Evolutionary conservation across 2,888 invertebrate genomes (phyloP).

Genomic region (Amblyjoppa proteus): DNA sequence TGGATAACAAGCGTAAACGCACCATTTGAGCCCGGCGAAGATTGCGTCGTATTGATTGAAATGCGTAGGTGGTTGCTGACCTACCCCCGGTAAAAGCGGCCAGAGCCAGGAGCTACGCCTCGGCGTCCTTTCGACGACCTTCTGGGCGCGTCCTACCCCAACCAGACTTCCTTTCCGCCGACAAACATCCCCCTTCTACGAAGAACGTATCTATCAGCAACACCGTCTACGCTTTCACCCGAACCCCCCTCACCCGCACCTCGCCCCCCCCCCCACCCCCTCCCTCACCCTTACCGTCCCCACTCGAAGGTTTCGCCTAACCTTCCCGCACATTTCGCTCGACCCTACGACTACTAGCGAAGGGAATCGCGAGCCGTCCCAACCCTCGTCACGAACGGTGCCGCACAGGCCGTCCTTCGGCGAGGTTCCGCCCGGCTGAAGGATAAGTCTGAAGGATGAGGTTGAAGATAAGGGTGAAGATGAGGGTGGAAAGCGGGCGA

Average conservation of each 20-base stretch:
- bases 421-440: constrained; percentile 13
- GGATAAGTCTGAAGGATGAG: neutral
- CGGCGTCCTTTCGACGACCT: constrained; percentile 80
- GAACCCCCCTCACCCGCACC: constrained; percentile 14
- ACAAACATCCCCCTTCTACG: constrained; percentile 70
- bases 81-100: constrained; percentile 74
- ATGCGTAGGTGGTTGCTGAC: constrained; percentile 82
- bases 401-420: constrained; percentile 70
- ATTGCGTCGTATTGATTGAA: constrained; percentile 73
- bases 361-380: constrained; percentile 35
- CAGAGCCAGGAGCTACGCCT: constrained; percentile 21
- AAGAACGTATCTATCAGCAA: constrained; percentile 49
- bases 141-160: constrained; percentile 81
- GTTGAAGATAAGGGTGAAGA: constrained; percentile 36
- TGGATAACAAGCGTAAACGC: neutral
- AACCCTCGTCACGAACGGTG: constrained; percentile 58
- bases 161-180: constrained; percentile 77
- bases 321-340: constrained; percentile 15
- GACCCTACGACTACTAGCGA: constrained; percentile 19
- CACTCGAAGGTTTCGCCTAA: constrained; percentile 51
- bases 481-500: constrained; percentile 40
- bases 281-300: neutral
- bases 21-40: constrained; percentile 18
- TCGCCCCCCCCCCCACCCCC: no score
- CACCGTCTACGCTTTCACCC: constrained; percentile 29